These are phyloP conservation scores for Chloroceryle amazona DNA, from an alignment of 2,797 vertebrate genomes.

Conservation along the genomic window DNA sequence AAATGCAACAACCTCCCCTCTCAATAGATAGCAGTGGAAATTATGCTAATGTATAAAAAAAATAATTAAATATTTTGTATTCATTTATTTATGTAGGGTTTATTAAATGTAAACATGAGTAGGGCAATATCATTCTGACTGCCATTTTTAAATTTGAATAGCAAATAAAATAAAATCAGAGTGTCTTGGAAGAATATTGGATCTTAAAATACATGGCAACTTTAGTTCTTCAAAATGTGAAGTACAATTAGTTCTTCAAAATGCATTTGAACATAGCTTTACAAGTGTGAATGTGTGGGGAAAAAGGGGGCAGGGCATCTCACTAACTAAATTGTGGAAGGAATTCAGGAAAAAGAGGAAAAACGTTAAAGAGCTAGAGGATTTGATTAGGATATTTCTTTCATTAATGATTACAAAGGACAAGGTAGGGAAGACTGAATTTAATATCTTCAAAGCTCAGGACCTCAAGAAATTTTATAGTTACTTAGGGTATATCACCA, in stretches of 20 bases:
- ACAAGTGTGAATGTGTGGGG: accelerated
- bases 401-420: not conserved
- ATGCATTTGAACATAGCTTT: not conserved
- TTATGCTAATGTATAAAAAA: not conserved
- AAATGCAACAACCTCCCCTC: not conserved
- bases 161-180: not conserved
- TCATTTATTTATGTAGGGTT: not conserved
- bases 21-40: not conserved
- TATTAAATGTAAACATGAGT: not conserved
- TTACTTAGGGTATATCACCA: not conserved
- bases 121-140: not conserved
- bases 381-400: not conserved
- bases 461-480: not conserved
- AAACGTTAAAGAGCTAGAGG: not conserved
- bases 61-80: accelerated
- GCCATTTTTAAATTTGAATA: not conserved
- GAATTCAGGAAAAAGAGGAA: not conserved
- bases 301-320: not conserved
- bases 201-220: not conserved
- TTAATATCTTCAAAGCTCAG: not conserved
- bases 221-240: not conserved
- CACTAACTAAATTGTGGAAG: not conserved
- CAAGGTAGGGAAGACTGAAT: not conserved
- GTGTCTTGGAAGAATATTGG: not conserved
- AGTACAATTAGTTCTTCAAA: no score